phyloP scores from a whole-genome alignment of 2,113 vertebrate species.

The Rutilus rutilus region DNA sequence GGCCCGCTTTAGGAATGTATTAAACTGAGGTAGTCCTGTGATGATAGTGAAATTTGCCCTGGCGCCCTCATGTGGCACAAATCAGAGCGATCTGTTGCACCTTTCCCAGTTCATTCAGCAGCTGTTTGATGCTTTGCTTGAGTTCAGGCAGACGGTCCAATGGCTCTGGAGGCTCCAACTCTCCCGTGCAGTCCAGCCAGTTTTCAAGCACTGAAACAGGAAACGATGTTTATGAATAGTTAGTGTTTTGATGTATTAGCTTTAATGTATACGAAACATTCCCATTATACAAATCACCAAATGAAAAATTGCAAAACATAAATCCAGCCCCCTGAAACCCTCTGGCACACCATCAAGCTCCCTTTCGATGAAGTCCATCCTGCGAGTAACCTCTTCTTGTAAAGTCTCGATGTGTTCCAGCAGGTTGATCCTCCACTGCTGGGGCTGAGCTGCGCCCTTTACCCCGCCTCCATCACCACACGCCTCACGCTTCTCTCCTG shows the following conservation, averaged over 20 bases:
- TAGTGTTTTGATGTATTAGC: neutral
- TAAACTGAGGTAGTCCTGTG: conserved; percentile 24
- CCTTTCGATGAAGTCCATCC: conserved; percentile 98
- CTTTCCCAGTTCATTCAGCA: conserved; percentile 89
- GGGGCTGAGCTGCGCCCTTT: conserved; percentile 83
- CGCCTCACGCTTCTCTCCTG: conserved; percentile 67
- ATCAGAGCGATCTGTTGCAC: conserved; percentile 91
- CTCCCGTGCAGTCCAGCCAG: conserved; percentile 96
- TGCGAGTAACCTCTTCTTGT: conserved; percentile 91
- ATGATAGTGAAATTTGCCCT: conserved; percentile 51
- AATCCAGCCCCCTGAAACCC: neutral
- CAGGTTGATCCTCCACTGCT: conserved; percentile 94
- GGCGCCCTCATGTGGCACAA: conserved; percentile 80
- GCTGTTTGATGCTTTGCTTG: conserved; percentile 93
- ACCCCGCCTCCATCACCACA: conserved; percentile 71
- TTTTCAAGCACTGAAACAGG: conserved; percentile 87
- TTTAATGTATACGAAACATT: neutral
- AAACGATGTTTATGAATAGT: neutral
- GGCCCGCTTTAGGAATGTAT: conserved; percentile 29
- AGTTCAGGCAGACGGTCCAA: conserved; percentile 93
- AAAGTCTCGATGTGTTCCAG: conserved; percentile 91
- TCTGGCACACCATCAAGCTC: conserved; percentile 86
- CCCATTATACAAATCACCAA: neutral
- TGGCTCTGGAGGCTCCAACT: conserved; percentile 94
- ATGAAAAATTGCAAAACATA: neutral